phyloP scores from a whole-genome alignment of 2,888 invertebrate genomes.

The Entomobrya multifasciata region DNA sequence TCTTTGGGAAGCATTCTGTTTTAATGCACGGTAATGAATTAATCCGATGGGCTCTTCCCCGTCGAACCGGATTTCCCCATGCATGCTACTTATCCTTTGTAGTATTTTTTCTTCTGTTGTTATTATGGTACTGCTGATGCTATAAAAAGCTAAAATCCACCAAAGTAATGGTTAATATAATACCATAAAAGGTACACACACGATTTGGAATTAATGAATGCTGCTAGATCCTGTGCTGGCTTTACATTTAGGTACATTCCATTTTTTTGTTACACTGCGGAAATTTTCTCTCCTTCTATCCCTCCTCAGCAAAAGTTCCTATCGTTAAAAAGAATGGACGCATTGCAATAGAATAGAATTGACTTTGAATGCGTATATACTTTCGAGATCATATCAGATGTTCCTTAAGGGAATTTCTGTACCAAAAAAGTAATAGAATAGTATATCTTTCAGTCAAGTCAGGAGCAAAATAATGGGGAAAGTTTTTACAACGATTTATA shows the following conservation, averaged over 20 bases:
- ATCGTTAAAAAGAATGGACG: conserved; percentile 50
- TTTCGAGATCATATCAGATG: conserved; percentile 12
- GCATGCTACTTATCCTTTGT: conserved; percentile 56
- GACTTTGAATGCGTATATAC: conserved; percentile 11
- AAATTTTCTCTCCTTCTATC: neutral
- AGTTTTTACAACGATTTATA: conserved; percentile 69
- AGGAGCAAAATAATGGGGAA: conserved; percentile 67
- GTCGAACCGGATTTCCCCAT: conserved; percentile 73
- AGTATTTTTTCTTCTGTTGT: conserved; percentile 8
- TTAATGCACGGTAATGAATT: conserved; percentile 73
- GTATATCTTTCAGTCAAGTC: conserved; percentile 62
- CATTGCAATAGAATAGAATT: neutral
- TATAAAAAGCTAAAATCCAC: conserved; percentile 21
- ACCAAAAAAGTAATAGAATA: conserved; percentile 24
- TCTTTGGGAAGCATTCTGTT: conserved; percentile 70
- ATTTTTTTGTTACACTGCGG: conserved; percentile 50
- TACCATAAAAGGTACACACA: conserved; percentile 43
- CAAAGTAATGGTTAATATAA: neutral
- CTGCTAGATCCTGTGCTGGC: neutral
- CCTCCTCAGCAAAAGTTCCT: neutral
- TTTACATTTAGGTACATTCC: conserved; percentile 46
- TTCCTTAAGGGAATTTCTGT: conserved; percentile 27
- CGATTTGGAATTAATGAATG: conserved; percentile 69
- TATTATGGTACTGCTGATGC: neutral
- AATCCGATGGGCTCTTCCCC: conserved; percentile 73